Evolutionary conservation across 2,113 vertebrate genomes (phyloP), one percentile per base, ranked within the genome.

Genomic region (Argyrosomus japonicus): DNA sequence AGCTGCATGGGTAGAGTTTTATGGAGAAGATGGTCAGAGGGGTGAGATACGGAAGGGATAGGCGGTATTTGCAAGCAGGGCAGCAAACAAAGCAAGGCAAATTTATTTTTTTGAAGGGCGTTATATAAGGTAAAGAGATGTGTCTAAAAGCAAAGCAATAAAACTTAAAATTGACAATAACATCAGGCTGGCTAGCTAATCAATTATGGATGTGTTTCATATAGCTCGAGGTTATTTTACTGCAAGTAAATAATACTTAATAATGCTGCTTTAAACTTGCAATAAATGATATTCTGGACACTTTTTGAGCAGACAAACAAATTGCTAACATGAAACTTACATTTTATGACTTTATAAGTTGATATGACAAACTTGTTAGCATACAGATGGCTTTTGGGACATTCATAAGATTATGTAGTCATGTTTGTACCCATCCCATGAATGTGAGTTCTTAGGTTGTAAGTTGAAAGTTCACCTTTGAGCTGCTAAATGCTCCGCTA

Each of bases 1-100:
- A 68, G 47, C 75, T 65, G 62, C 73, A 56, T 71, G 51, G 14
- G 18, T 32, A 45, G 27, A 14, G 43, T 25, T 56, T 36, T 8
- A 64, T 40, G 12, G 25, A 25, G 17, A 29, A 14, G 73, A 19
- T 27, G 65, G 50, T 36, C 53, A 67, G 25, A 27, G 65, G 32
- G 23, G 40, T 21, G 13, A 61, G 27, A 53, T 6, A 10, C 13
- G 29, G 6, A 12, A 25, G 54, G 45, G 36, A 5, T 17, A 29
- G 27, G n/a, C 18, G 63, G 50, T 19, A 12, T 51, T 58, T 58
- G 53, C 18, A 36, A 23, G 51, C 21, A 13, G 13, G 53, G 48
- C 9, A 21, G 13, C 12, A 11, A 27, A 27, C 5, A 67, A 58
- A 19, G 17, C 12, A 17, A n/a, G 21, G 27, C 4, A 67, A 21